Percentiles rank a stretch among this genome's conserved stretches.
Conservation (phyloP, 2,113 vertebrate species). For the Phaetusa simplex region DNA sequence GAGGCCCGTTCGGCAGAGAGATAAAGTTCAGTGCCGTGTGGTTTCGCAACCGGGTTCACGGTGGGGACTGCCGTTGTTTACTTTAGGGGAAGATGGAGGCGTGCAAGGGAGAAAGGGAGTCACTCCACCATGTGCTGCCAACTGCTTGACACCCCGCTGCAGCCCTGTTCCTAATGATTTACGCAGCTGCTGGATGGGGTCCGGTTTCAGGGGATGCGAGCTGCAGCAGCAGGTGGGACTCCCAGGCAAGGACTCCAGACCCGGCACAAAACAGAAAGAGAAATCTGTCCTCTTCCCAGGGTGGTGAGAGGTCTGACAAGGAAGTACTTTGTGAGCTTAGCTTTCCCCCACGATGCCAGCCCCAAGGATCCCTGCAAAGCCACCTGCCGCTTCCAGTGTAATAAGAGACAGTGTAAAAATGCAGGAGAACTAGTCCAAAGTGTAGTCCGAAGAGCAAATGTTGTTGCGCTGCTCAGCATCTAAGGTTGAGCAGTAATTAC, state of each 20-base stretch:
- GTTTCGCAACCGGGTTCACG: constrained; percentile 33
- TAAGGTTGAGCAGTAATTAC: background rate
- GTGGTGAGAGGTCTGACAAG: background rate
- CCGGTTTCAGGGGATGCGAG: constrained; percentile 63
- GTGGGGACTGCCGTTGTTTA: constrained; percentile 43
- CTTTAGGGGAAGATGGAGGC: constrained; percentile 20
- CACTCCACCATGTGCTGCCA: constrained; percentile 18
- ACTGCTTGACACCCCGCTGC: background rate
- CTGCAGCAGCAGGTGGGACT: constrained; percentile 67
- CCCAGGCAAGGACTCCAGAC: background rate
- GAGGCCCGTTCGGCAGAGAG: background rate
- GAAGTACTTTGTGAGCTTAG: constrained; percentile 29
- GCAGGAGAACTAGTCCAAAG: background rate
- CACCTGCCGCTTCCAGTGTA: constrained; percentile 18
- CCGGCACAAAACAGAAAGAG: background rate
- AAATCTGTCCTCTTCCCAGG: background rate
- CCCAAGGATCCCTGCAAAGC: background rate
- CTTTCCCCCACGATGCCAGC: background rate
- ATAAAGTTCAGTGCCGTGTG: background rate
- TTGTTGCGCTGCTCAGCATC: background rate
- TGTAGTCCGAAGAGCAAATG: background rate
- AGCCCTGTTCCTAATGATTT: background rate
- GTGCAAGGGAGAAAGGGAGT: background rate
- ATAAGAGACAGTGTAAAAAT: background rate
- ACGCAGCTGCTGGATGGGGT: constrained; percentile 57